phyloP scores from a whole-genome alignment of 1,140 invertebrate species.

The Fopius arisanus region DNA sequence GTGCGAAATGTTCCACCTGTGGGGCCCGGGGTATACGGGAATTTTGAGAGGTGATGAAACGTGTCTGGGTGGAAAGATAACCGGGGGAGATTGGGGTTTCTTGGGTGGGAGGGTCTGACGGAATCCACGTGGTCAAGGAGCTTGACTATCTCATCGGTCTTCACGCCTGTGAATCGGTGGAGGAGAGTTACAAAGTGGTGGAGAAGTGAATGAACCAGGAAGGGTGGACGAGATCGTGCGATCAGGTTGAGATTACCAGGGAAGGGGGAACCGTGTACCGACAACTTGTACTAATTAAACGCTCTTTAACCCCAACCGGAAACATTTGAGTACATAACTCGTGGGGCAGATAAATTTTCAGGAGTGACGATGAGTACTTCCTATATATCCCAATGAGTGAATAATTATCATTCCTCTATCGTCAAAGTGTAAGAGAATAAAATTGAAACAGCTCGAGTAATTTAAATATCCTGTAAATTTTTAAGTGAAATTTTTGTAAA shows the following conservation, averaged over 20 bases:
- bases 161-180: slow-evolving; percentile 37
- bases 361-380: not conserved
- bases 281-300: slow-evolving; percentile 48
- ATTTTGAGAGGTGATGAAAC: slow-evolving; percentile 9
- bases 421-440: too few species aligned
- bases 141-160: slow-evolving; percentile 53
- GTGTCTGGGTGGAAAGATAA: slow-evolving; percentile 35
- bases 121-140: slow-evolving; percentile 43
- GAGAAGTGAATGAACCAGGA: not conserved
- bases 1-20: not conserved
- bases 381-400: not conserved
- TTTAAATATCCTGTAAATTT: too few species aligned
- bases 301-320: slow-evolving; percentile 46
- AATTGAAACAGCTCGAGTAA: too few species aligned
- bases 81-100: slow-evolving; percentile 33
- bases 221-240: slow-evolving; percentile 22
- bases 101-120: slow-evolving; percentile 12
- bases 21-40: not conserved
- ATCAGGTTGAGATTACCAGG: slow-evolving; percentile 17
- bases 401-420: too few species aligned
- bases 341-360: not conserved
- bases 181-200: not conserved
- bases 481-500: too few species aligned
- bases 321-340: slow-evolving; percentile 31
- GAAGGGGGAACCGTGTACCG: slow-evolving; percentile 22